Evolutionary conservation across 2,888 invertebrate species (phyloP).

Genomic region (Erynnis tages): DNA sequence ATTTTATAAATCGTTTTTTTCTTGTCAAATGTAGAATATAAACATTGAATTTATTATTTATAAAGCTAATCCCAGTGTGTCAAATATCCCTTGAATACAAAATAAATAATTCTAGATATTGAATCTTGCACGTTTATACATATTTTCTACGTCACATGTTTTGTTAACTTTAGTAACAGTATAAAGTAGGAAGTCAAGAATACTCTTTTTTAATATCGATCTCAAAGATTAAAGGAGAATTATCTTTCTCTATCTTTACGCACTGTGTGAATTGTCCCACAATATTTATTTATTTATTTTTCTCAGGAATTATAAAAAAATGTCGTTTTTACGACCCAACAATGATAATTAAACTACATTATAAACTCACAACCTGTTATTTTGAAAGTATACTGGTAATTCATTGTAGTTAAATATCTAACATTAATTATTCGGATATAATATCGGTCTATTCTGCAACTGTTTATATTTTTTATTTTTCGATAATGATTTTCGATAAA

Average conservation of each 20-base stretch:
- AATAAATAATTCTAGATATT: conserved; percentile 4
- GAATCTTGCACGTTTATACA: conserved; percentile 24
- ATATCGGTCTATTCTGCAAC: background rate
- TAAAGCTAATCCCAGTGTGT: conserved; percentile 21
- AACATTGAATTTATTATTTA: too few relatives aligned
- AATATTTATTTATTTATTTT: too few relatives aligned
- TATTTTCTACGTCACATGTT: conserved; percentile 18
- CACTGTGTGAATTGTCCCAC: too few relatives aligned
- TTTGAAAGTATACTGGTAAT: too few relatives aligned
- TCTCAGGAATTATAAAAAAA: too few relatives aligned
- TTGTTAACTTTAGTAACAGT: background rate
- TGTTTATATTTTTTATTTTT: background rate
- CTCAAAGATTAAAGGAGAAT: conserved; percentile 13
- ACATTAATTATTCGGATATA: too few relatives aligned
- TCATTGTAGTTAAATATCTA: too few relatives aligned
- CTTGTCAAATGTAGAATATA: too few relatives aligned
- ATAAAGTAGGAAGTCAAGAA: conserved; percentile 6
- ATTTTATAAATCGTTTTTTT: background rate
- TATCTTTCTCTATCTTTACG: background rate
- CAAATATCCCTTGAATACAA: conserved; percentile 15
- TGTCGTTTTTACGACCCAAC: too few relatives aligned
- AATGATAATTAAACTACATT: too few relatives aligned
- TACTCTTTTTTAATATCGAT: conserved; percentile 20
- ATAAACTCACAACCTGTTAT: too few relatives aligned
- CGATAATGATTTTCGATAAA: background rate